Evolutionary conservation across 2,113 vertebrate species (phyloP), one percentile per base, ranked within the genome.

Genomic region (Chamaetylas fuelleborni): DNA sequence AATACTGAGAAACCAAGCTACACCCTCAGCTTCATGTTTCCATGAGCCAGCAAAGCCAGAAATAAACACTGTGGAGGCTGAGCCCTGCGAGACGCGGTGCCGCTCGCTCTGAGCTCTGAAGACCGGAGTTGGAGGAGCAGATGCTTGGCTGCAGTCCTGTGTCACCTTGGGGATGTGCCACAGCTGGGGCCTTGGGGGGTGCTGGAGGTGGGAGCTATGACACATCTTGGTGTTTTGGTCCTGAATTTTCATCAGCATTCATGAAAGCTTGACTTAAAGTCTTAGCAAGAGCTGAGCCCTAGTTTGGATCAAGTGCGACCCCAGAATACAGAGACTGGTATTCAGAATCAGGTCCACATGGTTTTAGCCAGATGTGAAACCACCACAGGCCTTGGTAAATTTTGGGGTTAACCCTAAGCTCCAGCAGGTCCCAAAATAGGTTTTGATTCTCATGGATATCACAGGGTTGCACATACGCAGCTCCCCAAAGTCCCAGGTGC

Each of bases 11-110:
- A 96, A 77, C 85, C 82, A 81, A 92, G 58, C 69, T 86, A 78
- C 50, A 90, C 72, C 90, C 94, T 93, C 69, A 83, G 86, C 93
- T 93, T 94, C 76, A 51, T 53, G 80, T 92, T 96, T 90, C 92
- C 90, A 84, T 90, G 88, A 94, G 93, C 58, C 82, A 95, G 92
- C 93, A 83, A 66, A 93, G 94, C 70, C 92, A 93, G 94, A 90
- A 96, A 90, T 77, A 92, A 93, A 90, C 85, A 19, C 42, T 74
- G 92, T 1, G 8, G 90, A 85, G 88, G 64, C 58, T 60, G 93
- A 83, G 76, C 93, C 86, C 79, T 38, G 60, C 1, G 26, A 86
- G 92, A 48, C 4, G 0, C 2, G 6, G 54, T 54, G 86, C 42
- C 2, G 28, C 45, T 95, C 1, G 1, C 22, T 56, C 76, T 22